Base-by-base conservation (phyloP, 1,140 invertebrate species). In the Sweltsa coloradensis region DNA sequence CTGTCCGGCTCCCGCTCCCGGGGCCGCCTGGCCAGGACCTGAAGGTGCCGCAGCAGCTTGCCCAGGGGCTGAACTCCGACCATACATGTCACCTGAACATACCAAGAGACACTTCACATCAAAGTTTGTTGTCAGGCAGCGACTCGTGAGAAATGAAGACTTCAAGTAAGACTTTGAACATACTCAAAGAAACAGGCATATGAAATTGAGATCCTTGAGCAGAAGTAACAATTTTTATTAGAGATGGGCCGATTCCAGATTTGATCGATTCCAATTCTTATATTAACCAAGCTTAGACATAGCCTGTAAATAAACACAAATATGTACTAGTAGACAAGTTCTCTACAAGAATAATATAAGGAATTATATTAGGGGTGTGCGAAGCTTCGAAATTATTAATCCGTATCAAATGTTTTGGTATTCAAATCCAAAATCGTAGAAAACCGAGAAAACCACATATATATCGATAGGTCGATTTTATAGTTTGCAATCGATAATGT, bases 51-150 rank as follows among this genome's bases (percentile, higher is more conserved):
- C 68, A 36, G 64, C 67, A n/a, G 66, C 65, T 29, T 64, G 68
- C 45, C 50, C 50, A 24, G 50, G 50, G 21, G 47, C 50, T 44
- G 50, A 22, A 31, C 67, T 67, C 49, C 71, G 61, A n/a, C 69
- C 67, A 52, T 74, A 74, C 65, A 73, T 71, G 56, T 74, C 71
- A 62, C 69, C 71, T 72, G 63, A 19, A 70, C 68, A 55, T 14
- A 14, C 4, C 23, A 18, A 47, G 2, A 45, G 5, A n/a, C 14
- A 45, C 29, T 9, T 22, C n/a, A 14, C 19, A 9, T 40, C 9
- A 16, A 9, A 7, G 7, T 31, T 9, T n/a, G n/a, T 9, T 31
- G n/a, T 9, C 14, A 9, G 9, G 9, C 14, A 31, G n/a, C 14
- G 9, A 9, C 9, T 31, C 14, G 29, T 31, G 9, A 9, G 9